Evolutionary conservation across 2,113 vertebrate genomes (phyloP), one percentile per base, ranked within the genome.

Genomic region (Varanus komodoensis): DNA sequence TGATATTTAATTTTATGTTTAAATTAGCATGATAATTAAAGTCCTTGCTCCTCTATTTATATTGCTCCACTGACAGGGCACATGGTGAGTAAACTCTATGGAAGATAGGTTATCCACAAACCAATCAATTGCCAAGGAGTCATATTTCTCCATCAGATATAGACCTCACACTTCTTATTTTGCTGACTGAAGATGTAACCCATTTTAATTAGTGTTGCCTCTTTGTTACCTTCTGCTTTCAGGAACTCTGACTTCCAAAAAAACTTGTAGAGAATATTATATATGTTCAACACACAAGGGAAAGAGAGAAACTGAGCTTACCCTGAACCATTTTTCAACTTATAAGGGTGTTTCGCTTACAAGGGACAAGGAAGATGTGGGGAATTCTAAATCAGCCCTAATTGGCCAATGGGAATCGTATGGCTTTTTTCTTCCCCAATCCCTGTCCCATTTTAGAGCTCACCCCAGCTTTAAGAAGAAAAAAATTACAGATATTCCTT

Each of bases 191-290:
- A 91, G 91, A 80, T 85, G 91, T 91, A 95, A 64, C 94, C 95
- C 93, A 94, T 68, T 85, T 92, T 94, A 92, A 95, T 95, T 94
- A 95, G 88, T 89, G 94, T 83, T 17, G 1, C 93, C 91, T 94
- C 93, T 83, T 1, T 19, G 67, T 80, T 38, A 44, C 69, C 71
- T 92, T 95, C 91, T 94, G 77, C 44, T 71, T 52, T 34, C 0
- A 84, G 0, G 78, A 1, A 61, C 83, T 87, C 74, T 64, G 68
- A 71, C 86, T 93, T 90, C 89, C 89, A 94, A 95, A 93, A 87
- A 79, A 84, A 90, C 88, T 92, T 93, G 90, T 11, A 0, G 74
- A 17, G 27, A 73, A 12, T 5, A 34, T 61, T 79, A 64, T 64
- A 12, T 32, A 21, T 91, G 68, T 81, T 78, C 7, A 1, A 52